Evolutionary conservation across 2,113 vertebrate genomes (phyloP).

Genomic region (Menidia beryllina): DNA sequence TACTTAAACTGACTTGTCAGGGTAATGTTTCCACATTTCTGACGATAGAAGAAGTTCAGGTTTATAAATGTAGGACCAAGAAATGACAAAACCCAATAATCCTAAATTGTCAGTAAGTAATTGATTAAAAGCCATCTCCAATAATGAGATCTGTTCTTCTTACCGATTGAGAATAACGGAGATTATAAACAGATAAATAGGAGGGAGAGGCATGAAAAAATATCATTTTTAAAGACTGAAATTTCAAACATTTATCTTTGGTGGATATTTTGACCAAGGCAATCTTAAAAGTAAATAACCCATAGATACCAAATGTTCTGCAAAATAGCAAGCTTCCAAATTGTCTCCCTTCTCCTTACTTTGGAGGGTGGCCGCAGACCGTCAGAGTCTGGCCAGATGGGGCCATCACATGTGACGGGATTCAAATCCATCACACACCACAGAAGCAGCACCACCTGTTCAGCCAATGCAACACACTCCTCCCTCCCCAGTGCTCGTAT

Average conservation of each 20-base stretch:
- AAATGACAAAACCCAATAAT: conserved; percentile 7
- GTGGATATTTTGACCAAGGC: too few relatives aligned
- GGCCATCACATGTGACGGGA: too few relatives aligned
- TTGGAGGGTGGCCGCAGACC: too few relatives aligned
- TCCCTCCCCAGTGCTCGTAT: too few relatives aligned
- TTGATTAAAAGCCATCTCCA: conserved; percentile 12
- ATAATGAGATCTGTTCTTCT: conserved; percentile 15
- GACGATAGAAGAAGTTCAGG: not conserved
- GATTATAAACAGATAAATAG: conserved; percentile 27
- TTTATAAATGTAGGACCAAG: conserved; percentile 11
- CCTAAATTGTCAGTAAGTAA: not conserved
- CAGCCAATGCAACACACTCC: too few relatives aligned
- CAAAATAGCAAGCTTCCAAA: too few relatives aligned
- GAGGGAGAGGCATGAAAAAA: conserved; percentile 22
- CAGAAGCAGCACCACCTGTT: too few relatives aligned
- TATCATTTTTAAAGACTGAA: not conserved
- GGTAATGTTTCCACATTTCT: not conserved
- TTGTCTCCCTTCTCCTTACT: too few relatives aligned
- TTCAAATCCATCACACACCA: too few relatives aligned
- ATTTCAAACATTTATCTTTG: not conserved
- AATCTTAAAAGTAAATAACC: not conserved
- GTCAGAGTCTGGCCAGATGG: too few relatives aligned
- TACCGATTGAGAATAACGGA: conserved; percentile 19
- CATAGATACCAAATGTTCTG: too few relatives aligned
- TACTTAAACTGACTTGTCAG: not conserved